These are phyloP conservation scores for Homarus gammarus DNA, from an alignment of 2,888 invertebrate species.

Conservation along the genomic window DNA sequence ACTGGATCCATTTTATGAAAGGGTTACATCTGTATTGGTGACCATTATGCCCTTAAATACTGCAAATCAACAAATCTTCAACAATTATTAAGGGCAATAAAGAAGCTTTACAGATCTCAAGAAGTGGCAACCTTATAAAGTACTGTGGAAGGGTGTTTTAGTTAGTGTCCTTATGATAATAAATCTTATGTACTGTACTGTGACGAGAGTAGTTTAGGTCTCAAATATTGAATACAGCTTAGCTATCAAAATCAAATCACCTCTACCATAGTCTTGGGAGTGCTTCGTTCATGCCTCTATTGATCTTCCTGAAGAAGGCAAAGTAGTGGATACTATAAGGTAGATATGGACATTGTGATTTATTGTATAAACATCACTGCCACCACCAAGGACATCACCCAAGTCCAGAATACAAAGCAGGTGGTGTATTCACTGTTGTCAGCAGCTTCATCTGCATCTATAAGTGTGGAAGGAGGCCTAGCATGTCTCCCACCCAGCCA, in stretches of 20 bases:
- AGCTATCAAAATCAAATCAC: background rate
- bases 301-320: background rate
- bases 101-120: background rate
- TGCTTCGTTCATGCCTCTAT: background rate
- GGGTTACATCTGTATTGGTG: background rate
- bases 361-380: background rate
- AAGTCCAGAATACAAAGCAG: background rate
- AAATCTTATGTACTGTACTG: background rate
- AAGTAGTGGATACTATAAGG: background rate
- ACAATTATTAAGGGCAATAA: background rate
- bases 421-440: background rate
- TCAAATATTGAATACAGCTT: background rate
- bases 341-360: background rate
- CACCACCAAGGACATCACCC: background rate
- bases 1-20: background rate
- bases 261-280: background rate
- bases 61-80: background rate
- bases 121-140: background rate
- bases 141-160: background rate
- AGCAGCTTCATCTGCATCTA: background rate
- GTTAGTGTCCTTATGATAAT: background rate
- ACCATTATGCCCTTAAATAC: background rate
- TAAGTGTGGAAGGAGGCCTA: slow-evolving; percentile 1
- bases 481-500: background rate
- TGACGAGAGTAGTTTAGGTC: background rate